These are phyloP conservation scores for Alauda arvensis DNA, from an alignment of 2,797 vertebrate species.

Conservation along the genomic window DNA sequence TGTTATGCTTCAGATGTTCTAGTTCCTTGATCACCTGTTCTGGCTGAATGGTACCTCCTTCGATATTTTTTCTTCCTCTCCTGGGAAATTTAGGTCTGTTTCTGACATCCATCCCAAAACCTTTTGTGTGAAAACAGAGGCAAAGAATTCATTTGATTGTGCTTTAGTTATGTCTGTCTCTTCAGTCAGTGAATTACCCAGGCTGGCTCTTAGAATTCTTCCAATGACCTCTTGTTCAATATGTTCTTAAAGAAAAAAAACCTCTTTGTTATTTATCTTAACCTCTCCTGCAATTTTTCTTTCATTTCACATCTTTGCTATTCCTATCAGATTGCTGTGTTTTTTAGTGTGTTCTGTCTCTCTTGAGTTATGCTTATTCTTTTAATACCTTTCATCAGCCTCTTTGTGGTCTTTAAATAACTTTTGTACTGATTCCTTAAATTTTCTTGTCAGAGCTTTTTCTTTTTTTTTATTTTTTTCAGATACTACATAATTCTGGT, in stretches of 20 bases:
- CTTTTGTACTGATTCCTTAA: background rate
- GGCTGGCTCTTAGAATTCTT: constrained; percentile 60
- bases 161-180: constrained; percentile 62
- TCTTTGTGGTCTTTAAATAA: background rate
- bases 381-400: background rate
- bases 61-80: constrained; percentile 41
- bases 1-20: constrained; percentile 49
- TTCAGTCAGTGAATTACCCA: constrained; percentile 63
- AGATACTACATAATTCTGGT: background rate
- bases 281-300: constrained; percentile 41
- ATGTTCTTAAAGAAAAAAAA: constrained; percentile 11
- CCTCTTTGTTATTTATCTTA: constrained; percentile 56
- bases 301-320: constrained; percentile 43
- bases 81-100: constrained; percentile 65
- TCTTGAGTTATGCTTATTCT: constrained; percentile 1
- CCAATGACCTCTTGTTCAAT: constrained; percentile 56
- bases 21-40: constrained; percentile 66
- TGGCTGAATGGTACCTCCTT: constrained; percentile 24
- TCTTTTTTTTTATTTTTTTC: background rate
- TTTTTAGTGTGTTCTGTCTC: constrained; percentile 10
- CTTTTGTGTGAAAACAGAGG: constrained; percentile 52
- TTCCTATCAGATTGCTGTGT: background rate
- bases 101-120: constrained; percentile 62
- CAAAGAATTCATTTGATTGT: constrained; percentile 67
- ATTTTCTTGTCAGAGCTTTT: background rate